phyloP scores from a whole-genome alignment of 2,888 invertebrate species.

The Invenusta paracnida region DNA sequence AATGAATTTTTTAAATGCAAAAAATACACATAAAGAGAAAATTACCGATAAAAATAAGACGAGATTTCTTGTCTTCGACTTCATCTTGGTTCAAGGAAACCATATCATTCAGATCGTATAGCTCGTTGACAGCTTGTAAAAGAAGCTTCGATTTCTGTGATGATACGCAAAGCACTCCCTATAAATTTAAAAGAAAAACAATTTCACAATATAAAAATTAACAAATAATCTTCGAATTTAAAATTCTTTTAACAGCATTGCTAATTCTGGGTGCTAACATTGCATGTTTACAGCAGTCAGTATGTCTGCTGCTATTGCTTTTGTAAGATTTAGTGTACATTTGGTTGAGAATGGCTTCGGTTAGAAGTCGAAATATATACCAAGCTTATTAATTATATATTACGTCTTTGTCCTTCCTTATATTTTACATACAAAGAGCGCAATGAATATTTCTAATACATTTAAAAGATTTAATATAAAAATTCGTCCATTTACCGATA shows the following conservation, averaged over 20 bases:
- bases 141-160: not conserved
- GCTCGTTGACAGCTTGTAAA: constrained; percentile 4
- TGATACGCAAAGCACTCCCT: not conserved
- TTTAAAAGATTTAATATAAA: no score
- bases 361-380: no score
- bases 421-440: no score
- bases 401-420: no score
- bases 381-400: no score
- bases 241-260: not conserved
- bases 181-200: not conserved
- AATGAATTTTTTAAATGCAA: no score
- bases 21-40: not conserved
- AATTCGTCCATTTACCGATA: no score
- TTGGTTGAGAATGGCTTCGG: no score
- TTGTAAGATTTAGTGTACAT: no score
- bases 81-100: not conserved
- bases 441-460: no score
- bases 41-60: not conserved
- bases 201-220: not conserved
- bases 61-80: not conserved
- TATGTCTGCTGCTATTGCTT: no score
- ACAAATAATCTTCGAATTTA: not conserved
- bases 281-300: no score
- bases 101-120: not conserved
- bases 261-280: not conserved